These are phyloP conservation scores for Cephalopholis sonnerati DNA, from an alignment of 2,113 vertebrate species.

Conservation along the genomic window DNA sequence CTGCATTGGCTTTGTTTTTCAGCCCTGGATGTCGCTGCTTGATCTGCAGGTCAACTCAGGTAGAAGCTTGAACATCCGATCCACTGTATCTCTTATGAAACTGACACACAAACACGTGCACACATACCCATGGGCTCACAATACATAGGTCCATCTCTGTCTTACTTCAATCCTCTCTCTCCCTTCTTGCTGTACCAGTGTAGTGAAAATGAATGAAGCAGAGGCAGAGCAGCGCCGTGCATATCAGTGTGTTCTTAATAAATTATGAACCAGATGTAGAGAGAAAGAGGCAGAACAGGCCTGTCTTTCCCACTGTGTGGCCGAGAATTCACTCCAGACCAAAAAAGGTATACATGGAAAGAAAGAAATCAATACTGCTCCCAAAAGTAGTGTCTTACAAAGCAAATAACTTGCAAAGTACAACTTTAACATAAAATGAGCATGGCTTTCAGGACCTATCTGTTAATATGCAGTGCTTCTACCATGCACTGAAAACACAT, in stretches of 20 bases:
- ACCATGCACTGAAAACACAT: too few relatives aligned
- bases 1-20: too few relatives aligned
- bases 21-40: too few relatives aligned
- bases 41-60: not conserved
- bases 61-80: not conserved
- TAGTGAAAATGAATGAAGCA: slow-evolving; percentile 61
- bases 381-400: not conserved
- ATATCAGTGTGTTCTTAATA: slow-evolving; percentile 70
- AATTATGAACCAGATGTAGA: slow-evolving; percentile 72
- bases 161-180: not conserved
- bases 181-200: slow-evolving; percentile 21
- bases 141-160: slow-evolving; percentile 7
- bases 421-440: slow-evolving; percentile 11
- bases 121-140: slow-evolving; percentile 10
- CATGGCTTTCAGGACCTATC: not conserved
- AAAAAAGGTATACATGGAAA: not conserved
- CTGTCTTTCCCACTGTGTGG: slow-evolving; percentile 19
- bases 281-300: slow-evolving; percentile 37
- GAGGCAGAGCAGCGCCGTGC: slow-evolving; percentile 41
- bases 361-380: not conserved
- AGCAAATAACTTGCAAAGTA: not conserved
- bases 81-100: not conserved
- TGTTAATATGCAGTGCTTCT: too few relatives aligned
- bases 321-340: slow-evolving; percentile 18
- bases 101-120: not conserved